Percentiles rank a stretch among this genome's conserved stretches.
phyloP scores from a whole-genome alignment of 1,140 invertebrate genomes.

The Melipona quadrifasciata region DNA sequence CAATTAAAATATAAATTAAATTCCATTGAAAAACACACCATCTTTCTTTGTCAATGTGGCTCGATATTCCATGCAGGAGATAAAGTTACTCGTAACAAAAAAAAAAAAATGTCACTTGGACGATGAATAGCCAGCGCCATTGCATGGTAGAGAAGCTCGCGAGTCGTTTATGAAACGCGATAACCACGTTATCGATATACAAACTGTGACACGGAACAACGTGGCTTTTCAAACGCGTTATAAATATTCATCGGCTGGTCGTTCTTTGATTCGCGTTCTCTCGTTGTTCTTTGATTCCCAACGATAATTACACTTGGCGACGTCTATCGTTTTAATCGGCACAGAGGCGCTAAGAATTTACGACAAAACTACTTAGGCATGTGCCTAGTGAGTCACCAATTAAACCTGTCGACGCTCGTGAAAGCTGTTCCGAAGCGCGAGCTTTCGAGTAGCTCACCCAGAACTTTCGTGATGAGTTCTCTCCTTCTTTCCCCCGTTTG shows the following conservation, averaged over 20 bases:
- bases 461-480: not conserved
- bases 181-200: constrained; percentile 6
- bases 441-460: constrained; percentile 15
- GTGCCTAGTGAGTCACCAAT: constrained; percentile 11
- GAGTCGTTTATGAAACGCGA: not conserved
- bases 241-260: not conserved
- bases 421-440: constrained; percentile 4
- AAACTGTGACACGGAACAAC: not conserved
- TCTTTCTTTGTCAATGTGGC: too few relatives aligned
- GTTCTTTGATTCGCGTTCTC: not conserved
- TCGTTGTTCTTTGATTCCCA: not conserved
- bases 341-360: constrained; percentile 28
- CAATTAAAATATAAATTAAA: too few relatives aligned
- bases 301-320: not conserved
- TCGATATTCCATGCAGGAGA: not conserved
- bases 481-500: not conserved
- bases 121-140: not conserved
- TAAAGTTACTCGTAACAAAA: not conserved
- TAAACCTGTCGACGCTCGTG: constrained; percentile 39
- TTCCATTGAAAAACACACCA: too few relatives aligned
- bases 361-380: constrained; percentile 36
- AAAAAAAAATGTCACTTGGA: not conserved
- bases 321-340: constrained; percentile 28
- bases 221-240: not conserved
- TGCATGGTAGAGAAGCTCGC: not conserved